A percentile compares a stretch with the other conserved stretches of the same genome.
Conservation (phyloP, 2,113 vertebrate species). For the Anolis carolinensis region DNA sequence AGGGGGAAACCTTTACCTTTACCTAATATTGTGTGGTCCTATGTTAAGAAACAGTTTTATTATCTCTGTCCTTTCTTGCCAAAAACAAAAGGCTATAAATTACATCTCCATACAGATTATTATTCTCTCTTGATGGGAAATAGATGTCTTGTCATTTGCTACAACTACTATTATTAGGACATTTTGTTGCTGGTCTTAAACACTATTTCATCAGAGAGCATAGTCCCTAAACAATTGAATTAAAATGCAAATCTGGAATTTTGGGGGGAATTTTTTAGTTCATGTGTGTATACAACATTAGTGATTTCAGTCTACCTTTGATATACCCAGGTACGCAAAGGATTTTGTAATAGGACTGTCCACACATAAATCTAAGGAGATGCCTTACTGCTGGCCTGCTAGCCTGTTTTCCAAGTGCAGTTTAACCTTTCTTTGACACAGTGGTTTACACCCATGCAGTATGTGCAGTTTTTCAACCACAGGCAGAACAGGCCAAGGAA, state of each 20-base stretch:
- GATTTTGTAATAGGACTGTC: conserved; percentile 31
- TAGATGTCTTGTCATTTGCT: background rate
- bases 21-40: background rate
- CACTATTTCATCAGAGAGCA: accelerated
- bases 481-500: background rate
- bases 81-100: background rate
- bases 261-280: no score
- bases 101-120: background rate
- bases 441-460: background rate
- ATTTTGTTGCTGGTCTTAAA: conserved; percentile 7
- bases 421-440: background rate
- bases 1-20: no score
- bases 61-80: background rate
- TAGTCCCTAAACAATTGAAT: background rate
- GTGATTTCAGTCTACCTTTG: conserved; percentile 35
- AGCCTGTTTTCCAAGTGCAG: background rate
- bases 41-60: background rate
- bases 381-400: conserved; percentile 6
- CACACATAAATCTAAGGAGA: conserved; percentile 27
- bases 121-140: background rate
- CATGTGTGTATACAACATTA: background rate
- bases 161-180: background rate
- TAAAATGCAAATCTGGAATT: background rate
- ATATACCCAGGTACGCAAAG: conserved; percentile 49
- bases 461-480: background rate